Evolutionary conservation across 2,113 vertebrate genomes (phyloP).

Genomic region (Microtus ochrogaster): DNA sequence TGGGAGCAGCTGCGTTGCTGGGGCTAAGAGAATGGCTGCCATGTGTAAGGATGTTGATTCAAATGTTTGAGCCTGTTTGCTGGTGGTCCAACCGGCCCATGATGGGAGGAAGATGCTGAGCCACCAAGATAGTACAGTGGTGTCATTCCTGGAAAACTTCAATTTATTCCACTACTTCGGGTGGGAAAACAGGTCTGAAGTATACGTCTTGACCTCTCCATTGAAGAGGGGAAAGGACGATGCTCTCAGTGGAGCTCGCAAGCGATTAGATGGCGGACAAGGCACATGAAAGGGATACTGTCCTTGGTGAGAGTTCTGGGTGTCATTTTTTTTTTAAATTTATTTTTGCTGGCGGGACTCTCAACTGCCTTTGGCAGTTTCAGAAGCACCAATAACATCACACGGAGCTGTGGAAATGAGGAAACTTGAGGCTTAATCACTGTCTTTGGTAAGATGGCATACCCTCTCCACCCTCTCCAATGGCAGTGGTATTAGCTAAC

Average conservation of each 20-base stretch:
- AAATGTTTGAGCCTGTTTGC: neutral
- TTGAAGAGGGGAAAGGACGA: neutral
- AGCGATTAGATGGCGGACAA: neutral
- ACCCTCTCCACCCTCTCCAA: rapidly evolving
- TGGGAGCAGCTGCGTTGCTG: neutral
- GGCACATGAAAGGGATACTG: rapidly evolving
- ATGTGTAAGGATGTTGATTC: rapidly evolving
- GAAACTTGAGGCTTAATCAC: neutral
- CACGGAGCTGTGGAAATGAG: no score
- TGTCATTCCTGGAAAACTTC: neutral
- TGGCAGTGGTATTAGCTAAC: neutral
- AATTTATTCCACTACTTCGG: neutral
- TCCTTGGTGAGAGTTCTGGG: neutral
- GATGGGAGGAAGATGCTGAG: neutral
- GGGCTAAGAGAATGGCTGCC: neutral
- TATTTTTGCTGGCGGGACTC: neutral
- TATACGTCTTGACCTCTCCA: neutral
- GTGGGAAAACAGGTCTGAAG: neutral
- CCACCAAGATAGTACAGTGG: rapidly evolving
- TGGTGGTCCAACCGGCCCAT: neutral
- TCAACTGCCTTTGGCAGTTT: neutral
- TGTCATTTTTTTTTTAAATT: neutral
- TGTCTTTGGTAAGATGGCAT: neutral
- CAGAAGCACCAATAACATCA: neutral
- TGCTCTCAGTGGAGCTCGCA: neutral